These are phyloP conservation scores for Sturnus vulgaris DNA, from an alignment of 2,113 vertebrate species.

Conservation along the genomic window DNA sequence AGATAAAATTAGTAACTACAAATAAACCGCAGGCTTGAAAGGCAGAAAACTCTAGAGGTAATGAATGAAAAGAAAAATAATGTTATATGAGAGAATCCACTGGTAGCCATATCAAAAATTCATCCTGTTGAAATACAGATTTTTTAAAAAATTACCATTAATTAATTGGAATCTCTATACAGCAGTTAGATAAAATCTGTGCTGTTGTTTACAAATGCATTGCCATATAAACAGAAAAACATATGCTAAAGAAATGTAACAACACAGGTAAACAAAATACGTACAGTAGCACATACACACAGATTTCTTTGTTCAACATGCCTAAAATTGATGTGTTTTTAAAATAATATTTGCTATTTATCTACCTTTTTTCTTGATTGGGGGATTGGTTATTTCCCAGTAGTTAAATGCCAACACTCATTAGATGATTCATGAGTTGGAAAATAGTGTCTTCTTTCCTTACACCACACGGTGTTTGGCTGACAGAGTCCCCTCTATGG, in stretches of 20 bases:
- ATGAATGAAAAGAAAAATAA: background rate
- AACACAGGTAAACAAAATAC: background rate
- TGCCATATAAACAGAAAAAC: background rate
- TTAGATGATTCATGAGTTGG: background rate
- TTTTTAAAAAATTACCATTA: background rate
- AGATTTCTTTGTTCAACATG: background rate
- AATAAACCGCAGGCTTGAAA: background rate
- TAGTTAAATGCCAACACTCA: background rate
- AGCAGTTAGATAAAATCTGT: background rate
- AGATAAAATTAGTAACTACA: background rate
- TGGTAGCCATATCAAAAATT: background rate
- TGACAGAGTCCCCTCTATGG: background rate
- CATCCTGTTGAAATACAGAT: background rate
- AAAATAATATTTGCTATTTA: background rate
- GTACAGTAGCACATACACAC: background rate
- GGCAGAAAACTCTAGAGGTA: background rate
- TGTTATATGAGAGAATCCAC: background rate
- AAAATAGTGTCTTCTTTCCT: background rate
- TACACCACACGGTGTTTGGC: background rate
- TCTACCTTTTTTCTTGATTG: background rate
- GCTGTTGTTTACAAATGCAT: background rate
- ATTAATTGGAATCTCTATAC: background rate
- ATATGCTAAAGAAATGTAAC: background rate
- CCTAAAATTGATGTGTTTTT: background rate
- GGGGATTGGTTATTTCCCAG: background rate